phyloP scores from a whole-genome alignment of 2,113 vertebrate genomes.

The Hepsetus odoe region DNA sequence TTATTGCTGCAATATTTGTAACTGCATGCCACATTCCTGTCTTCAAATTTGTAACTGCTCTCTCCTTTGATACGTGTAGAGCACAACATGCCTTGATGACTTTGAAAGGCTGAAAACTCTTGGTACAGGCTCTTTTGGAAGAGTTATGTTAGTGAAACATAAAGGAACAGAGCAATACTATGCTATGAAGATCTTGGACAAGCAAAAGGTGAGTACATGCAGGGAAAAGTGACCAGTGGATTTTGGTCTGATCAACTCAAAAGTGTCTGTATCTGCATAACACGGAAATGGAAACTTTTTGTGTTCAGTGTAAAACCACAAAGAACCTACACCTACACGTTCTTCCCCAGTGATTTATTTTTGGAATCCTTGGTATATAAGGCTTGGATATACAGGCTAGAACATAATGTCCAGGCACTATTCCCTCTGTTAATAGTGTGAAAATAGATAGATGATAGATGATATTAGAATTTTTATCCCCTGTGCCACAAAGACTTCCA shows the following conservation, averaged over 20 bases:
- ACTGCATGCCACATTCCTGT: not conserved
- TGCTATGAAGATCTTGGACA: slow-evolving; percentile 99
- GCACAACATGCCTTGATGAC: slow-evolving; percentile 93
- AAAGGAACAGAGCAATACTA: slow-evolving; percentile 96
- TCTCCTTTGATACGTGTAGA: slow-evolving; percentile 74
- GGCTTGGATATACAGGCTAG: not conserved
- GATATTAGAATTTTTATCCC: not conserved
- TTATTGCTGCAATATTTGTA: too few species aligned
- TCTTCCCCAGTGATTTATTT: not conserved
- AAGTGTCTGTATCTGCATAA: not conserved
- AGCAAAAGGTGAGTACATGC: slow-evolving; percentile 88
- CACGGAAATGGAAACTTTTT: slow-evolving; percentile 64
- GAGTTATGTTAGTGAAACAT: slow-evolving; percentile 98
- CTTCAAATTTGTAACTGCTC: not conserved
- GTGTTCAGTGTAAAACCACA: not conserved
- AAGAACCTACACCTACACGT: not conserved
- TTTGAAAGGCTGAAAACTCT: slow-evolving; percentile 98
- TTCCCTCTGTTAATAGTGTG: not conserved
- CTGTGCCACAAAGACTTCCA: too few species aligned
- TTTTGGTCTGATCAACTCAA: not conserved
- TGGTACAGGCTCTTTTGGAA: slow-evolving; percentile 96
- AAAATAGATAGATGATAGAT: not conserved
- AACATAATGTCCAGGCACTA: not conserved
- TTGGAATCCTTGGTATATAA: not conserved
- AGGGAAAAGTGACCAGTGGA: not conserved